Evolutionary conservation across 2,888 invertebrate genomes (phyloP), one percentile per base, ranked within the genome.

Genomic region (Bembecia ichneumoniformis): DNA sequence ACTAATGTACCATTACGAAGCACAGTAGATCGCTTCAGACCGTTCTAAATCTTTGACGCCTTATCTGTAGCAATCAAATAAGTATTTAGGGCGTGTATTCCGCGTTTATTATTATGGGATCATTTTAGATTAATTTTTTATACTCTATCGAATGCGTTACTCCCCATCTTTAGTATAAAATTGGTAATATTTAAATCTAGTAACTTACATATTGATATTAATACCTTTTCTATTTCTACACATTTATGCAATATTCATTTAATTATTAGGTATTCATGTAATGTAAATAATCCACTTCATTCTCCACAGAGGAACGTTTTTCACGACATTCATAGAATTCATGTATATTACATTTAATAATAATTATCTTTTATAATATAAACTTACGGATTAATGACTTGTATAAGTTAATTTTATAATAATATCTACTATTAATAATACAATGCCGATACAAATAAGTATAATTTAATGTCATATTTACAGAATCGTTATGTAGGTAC

Each of bases 301-400:
- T 69, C 66, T 72, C 71, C 75, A 76, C 74, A 80, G 77, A 83
- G 80, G 76, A 84, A 84, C 76, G 74, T 76, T 75, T 28, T 28
- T 55, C 68, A 82, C 82, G 71, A 83, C 82, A 86, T 64, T 62
- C 64, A 67, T 69, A 71, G 64, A 73, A 63, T 64, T 66, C 58
- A 67, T 68, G 63, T 70, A 70, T 65, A 67, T 64, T 64, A 67
- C 64, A 67, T 59, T 28, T 2, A 28, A 66, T 44, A 44, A 15
- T 40, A 16, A 28, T 52, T 68, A 68, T 62, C 28, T 28, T 28
- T 28, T 28, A 28, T 28, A 9, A 66, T 71, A 74, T 63, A 67
- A 71, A 74, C 61, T 63, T 64, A 67, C 62, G 67, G 68, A 64
- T 58, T 28, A 28, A 63, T 64, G 64, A 68, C 58, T 72, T 71